Evolutionary conservation across 2,113 vertebrate genomes (phyloP).

Genomic region (Seriola quinqueradiata): DNA sequence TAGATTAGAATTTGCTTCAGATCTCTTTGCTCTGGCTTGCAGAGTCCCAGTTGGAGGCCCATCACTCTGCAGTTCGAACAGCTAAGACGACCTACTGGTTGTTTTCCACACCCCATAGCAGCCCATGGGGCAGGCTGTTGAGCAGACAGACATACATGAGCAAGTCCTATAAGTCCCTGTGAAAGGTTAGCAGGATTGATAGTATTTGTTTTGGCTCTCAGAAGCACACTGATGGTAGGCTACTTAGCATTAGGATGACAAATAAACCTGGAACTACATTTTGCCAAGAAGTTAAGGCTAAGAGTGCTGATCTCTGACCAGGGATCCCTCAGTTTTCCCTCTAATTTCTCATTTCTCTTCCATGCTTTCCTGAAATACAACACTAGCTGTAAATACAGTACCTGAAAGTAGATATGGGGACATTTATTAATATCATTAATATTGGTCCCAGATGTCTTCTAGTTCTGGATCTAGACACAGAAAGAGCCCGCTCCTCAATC

Average conservation of each 20-base stretch:
- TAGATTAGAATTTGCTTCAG: constrained; percentile 59
- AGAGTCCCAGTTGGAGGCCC: constrained; percentile 48
- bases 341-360: neutral
- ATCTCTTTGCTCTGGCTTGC: constrained; percentile 58
- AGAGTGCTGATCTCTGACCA: constrained; percentile 12
- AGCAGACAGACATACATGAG: constrained; percentile 47
- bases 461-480: neutral
- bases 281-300: constrained; percentile 10
- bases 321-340: neutral
- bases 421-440: neutral
- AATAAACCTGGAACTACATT: constrained; percentile 31
- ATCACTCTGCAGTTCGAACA: constrained; percentile 47
- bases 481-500: neutral
- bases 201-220: constrained; percentile 53
- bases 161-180: constrained; percentile 22
- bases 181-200: constrained; percentile 47
- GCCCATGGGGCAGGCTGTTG: constrained; percentile 11
- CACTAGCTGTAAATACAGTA: neutral
- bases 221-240: constrained; percentile 28
- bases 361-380: neutral
- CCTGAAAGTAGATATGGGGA: neutral
- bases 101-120: constrained; percentile 15
- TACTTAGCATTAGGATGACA: constrained; percentile 47
- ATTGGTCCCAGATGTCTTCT: neutral
- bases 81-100: constrained; percentile 22